Evolutionary conservation across 2,797 vertebrate genomes (phyloP), one percentile per base, ranked within the genome.

Genomic region (Natrix natrix): DNA sequence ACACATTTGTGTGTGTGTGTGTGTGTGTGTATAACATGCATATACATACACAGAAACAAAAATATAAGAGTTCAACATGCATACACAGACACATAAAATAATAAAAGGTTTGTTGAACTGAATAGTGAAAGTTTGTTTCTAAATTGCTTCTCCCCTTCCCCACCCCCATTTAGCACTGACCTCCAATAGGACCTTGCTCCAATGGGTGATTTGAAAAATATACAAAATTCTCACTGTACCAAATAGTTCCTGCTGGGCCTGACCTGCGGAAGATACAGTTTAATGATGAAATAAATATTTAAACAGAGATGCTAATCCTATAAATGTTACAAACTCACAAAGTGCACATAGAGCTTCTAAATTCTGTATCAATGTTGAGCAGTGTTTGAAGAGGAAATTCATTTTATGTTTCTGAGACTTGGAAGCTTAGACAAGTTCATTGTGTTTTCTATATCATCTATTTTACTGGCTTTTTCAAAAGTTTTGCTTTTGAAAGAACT

Each of bases 211-310:
- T 22, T 74, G 61, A 74, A 90, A 66, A 24, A 56, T 43, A 89
- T 12, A 13, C 48, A 89, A 28, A 89, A 17, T n/a, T 56, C n/a
- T 88, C 0, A 43, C 4, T 86, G 3, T 22, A 24, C 74, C 28
- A 87, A 86, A 28, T 54, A 8, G 83, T 24, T 87, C 78, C 32
- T 32, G 54, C 32, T 37, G 74, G 43, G 59, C 59, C n/a, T 63
- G 74, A 90, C 10, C 48, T 87, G 43, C 2, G 1, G 17, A 54
- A 90, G 48, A 16, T 92, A 48, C 48, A 57, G 54, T 87, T 28
- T 66, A 90, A 32, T 63, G 78, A 90, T 56, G 52, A 90, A 90
- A 87, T 87, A 55, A 93, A 90, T 90, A 86, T 87, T 93, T 93
- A 86, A 90, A 86, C 32, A 92, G 52, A 43, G 59, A 61, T 90